These are phyloP conservation scores for Ectropis crepuscularia DNA, from an alignment of 2,888 invertebrate genomes.

Conservation along the genomic window DNA sequence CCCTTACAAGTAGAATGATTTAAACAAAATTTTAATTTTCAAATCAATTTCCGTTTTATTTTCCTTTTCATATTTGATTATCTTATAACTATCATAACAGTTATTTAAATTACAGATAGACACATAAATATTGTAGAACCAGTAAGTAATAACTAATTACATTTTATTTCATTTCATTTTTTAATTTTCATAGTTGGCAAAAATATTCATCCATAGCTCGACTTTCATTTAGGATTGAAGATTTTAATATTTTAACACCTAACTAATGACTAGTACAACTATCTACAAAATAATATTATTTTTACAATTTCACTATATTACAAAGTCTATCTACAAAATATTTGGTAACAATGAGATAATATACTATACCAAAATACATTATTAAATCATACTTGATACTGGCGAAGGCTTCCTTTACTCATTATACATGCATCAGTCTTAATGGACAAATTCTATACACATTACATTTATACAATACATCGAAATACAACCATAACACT, in stretches of 20 bases:
- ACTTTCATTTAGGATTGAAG: slow-evolving; percentile 31
- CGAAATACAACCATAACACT: slow-evolving; percentile 61
- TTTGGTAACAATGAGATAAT: slow-evolving; percentile 84
- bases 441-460: slow-evolving; percentile 51
- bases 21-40: slow-evolving; percentile 44
- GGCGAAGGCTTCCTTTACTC: slow-evolving; percentile 65
- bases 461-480: slow-evolving; percentile 49
- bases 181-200: neutral
- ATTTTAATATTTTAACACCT: slow-evolving; percentile 66
- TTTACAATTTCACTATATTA: slow-evolving; percentile 56
- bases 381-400: slow-evolving; percentile 71
- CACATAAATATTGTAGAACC: slow-evolving; percentile 51
- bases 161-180: neutral
- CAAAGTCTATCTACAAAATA: slow-evolving; percentile 77
- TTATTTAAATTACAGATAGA: slow-evolving; percentile 62
- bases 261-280: slow-evolving; percentile 82
- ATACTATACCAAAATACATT: slow-evolving; percentile 80
- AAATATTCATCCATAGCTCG: slow-evolving; percentile 17
- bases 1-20: neutral
- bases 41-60: slow-evolving; percentile 66
- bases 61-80: slow-evolving; percentile 56
- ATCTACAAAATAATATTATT: slow-evolving; percentile 70
- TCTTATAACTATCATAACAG: slow-evolving; percentile 58
- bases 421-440: slow-evolving; percentile 77
- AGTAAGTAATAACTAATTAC: slow-evolving; percentile 40